Percentiles rank a stretch among this genome's conserved stretches.
Conservation (phyloP, 2,888 invertebrate species). For the Drosophila neonasuta region DNA sequence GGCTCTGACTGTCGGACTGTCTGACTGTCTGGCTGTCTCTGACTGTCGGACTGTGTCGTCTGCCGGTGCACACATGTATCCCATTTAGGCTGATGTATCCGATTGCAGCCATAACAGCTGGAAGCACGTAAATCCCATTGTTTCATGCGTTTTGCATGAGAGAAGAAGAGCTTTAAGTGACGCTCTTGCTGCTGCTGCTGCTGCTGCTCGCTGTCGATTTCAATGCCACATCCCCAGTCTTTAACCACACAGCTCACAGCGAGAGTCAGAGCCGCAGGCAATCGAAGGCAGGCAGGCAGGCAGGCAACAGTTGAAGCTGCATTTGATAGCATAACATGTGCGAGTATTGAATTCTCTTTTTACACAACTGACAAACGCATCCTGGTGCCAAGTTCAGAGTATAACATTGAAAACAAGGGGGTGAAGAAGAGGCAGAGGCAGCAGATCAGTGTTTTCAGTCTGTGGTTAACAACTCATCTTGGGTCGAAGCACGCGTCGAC, state of each 20-base stretch:
- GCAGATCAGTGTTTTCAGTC: slow-evolving; percentile 27
- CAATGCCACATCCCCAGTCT: slow-evolving; percentile 48
- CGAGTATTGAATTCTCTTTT: slow-evolving; percentile 45
- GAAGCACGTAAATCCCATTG: slow-evolving; percentile 72
- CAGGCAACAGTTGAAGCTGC: slow-evolving; percentile 38
- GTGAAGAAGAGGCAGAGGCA: not conserved
- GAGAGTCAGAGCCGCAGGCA: slow-evolving; percentile 30
- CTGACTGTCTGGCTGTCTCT: not conserved
- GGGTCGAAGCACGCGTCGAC: slow-evolving; percentile 38
- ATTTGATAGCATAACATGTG: slow-evolving; percentile 46
- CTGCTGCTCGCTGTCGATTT: slow-evolving; percentile 53
- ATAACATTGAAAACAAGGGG: slow-evolving; percentile 11
- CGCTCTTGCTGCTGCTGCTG: not conserved
- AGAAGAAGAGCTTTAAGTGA: slow-evolving; percentile 50
- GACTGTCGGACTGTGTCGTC: slow-evolving; percentile 1
- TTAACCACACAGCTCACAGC: slow-evolving; percentile 1
- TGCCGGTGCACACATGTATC: slow-evolving; percentile 41
- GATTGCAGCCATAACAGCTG: slow-evolving; percentile 72
- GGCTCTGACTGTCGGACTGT: not conserved
- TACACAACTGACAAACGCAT: slow-evolving; percentile 60
- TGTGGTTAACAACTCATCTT: slow-evolving; percentile 56
- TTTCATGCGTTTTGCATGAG: slow-evolving; percentile 71
- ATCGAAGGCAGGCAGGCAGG: slow-evolving; percentile 44
- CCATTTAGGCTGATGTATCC: slow-evolving; percentile 67
- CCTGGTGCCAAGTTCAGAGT: slow-evolving; percentile 7